phyloP scores from a whole-genome alignment of 2,113 vertebrate genomes.

The Alexandromys fortis region DNA sequence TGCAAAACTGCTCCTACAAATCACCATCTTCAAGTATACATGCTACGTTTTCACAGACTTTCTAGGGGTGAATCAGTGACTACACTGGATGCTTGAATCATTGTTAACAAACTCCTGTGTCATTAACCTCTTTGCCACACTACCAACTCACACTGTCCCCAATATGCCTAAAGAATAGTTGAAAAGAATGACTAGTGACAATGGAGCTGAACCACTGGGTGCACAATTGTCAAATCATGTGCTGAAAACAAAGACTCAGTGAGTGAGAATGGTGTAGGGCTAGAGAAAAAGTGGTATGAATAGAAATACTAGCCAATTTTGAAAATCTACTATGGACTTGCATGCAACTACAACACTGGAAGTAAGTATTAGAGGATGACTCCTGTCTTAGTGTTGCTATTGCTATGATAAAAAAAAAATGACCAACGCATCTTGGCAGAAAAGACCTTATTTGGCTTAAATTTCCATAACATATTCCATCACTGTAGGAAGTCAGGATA shows the following conservation, averaged over 20 bases:
- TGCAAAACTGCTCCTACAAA: slow-evolving; percentile 30
- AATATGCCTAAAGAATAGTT: not conserved
- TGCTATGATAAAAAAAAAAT: not conserved
- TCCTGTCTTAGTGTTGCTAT: not conserved
- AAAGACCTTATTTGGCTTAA: not conserved
- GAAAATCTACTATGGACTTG: not conserved
- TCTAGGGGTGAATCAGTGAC: not conserved
- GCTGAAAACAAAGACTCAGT: not conserved
- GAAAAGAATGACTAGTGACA: not conserved
- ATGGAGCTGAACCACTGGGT: not conserved
- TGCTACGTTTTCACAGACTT: slow-evolving; percentile 6
- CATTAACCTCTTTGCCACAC: not conserved
- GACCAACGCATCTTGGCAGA: not conserved
- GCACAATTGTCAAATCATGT: not conserved
- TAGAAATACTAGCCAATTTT: not conserved
- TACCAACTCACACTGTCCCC: not conserved
- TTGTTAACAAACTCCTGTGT: not conserved
- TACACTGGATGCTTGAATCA: not conserved
- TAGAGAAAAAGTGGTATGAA: not conserved
- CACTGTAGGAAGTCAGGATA: not conserved
- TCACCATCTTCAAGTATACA: slow-evolving; percentile 33
- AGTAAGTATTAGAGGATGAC: not conserved
- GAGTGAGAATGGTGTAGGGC: not conserved
- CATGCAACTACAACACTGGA: not conserved
- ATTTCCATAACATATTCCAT: not conserved